Conservation (phyloP, 1,140 invertebrate species). For the Zaprionus ghesquierei region DNA sequence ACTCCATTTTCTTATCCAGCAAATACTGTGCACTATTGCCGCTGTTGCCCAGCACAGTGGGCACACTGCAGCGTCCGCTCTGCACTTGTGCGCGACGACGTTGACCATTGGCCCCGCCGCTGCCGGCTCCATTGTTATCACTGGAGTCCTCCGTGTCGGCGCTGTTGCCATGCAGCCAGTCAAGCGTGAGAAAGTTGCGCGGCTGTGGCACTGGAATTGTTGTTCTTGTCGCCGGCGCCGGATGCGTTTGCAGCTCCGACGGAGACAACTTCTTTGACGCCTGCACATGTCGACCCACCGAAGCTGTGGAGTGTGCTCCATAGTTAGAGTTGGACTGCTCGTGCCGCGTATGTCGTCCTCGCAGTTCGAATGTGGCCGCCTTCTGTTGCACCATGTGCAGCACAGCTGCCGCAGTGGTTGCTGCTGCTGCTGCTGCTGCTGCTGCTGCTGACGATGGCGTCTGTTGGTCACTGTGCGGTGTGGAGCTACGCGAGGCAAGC, state of each 20-base stretch:
- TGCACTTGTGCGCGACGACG: slow-evolving; percentile 39
- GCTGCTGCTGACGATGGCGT: slow-evolving; percentile 9
- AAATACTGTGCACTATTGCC: slow-evolving; percentile 68
- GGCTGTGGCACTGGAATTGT: slow-evolving; percentile 61
- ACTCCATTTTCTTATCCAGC: slow-evolving; percentile 82
- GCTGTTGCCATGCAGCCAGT: slow-evolving; percentile 72
- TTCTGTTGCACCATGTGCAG: slow-evolving; percentile 78
- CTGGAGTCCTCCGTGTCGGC: slow-evolving; percentile 77
- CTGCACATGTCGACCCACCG: slow-evolving; percentile 42
- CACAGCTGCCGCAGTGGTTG: slow-evolving; percentile 42
- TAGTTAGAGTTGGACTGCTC: slow-evolving; percentile 40
- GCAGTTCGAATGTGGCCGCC: slow-evolving; percentile 80
- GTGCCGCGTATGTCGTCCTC: slow-evolving; percentile 57
- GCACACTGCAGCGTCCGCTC: slow-evolving; percentile 73
- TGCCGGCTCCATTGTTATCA: slow-evolving; percentile 59
- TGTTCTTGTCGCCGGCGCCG: slow-evolving; percentile 52
- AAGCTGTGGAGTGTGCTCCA: slow-evolving; percentile 59
- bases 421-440: slow-evolving; percentile 22
- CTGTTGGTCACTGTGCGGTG: slow-evolving; percentile 45
- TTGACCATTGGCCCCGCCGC: slow-evolving; percentile 30
- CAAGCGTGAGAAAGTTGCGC: slow-evolving; percentile 69
- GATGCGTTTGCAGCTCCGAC: slow-evolving; percentile 36
- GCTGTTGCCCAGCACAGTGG: slow-evolving; percentile 57
- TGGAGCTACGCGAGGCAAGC: slow-evolving; percentile 43
- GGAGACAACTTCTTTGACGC: slow-evolving; percentile 32